Evolutionary conservation across 1,140 invertebrate genomes (phyloP).

Genomic region (Drosophila willistoni): DNA sequence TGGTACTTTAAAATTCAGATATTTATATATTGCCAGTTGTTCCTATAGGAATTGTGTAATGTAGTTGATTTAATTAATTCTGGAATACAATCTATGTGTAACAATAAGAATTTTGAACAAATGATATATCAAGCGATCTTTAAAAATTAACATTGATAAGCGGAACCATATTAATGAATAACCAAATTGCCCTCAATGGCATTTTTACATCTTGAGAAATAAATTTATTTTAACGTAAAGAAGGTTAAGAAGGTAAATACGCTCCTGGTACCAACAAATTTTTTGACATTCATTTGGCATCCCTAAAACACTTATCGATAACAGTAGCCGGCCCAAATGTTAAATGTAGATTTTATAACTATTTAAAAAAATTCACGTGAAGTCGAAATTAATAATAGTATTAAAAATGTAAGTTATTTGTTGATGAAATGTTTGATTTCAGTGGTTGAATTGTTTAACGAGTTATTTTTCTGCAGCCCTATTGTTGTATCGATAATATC

Average conservation of each 20-base stretch:
- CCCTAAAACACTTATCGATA: neutral
- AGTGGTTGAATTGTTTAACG: neutral
- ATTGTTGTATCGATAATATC: constrained; percentile 16
- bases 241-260: neutral
- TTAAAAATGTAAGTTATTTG: neutral
- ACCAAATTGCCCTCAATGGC: too few species aligned
- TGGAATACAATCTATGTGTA: too few species aligned
- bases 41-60: too few species aligned
- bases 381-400: neutral
- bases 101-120: too few species aligned
- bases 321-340: neutral
- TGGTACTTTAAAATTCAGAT: too few species aligned
- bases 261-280: neutral
- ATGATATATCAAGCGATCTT: too few species aligned
- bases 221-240: neutral
- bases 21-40: too few species aligned
- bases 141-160: too few species aligned
- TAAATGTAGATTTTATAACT: neutral
- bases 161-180: too few species aligned
- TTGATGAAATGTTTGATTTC: neutral
- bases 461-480: constrained; percentile 10
- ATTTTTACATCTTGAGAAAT: neutral
- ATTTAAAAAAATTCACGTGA: neutral
- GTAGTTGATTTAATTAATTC: too few species aligned
- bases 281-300: neutral